Base-by-base conservation (phyloP, 1,140 invertebrate species). In the Meteorus sp. region DNA sequence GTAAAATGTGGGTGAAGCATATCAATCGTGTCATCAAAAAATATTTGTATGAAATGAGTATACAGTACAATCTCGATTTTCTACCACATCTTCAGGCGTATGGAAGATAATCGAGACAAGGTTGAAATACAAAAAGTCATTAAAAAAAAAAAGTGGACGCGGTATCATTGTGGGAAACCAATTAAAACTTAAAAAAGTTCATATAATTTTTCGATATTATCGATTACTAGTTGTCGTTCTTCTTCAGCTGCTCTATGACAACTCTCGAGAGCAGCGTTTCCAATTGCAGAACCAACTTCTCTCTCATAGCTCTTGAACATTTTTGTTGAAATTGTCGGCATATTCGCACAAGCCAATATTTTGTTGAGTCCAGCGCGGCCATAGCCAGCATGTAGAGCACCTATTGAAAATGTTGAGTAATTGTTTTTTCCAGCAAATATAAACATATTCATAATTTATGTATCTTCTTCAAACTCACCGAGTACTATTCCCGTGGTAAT, bases 251-350 rank as follows among this genome's bases (percentile, higher is more conserved):
- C 48, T 23, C 41, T 19, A 29, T 27, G 6, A 35, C 57, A 60
- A 47, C 51, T 54, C 17, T 60, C 58, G 9, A 54, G 23, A 6
- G 50, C 58, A 54, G 31, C 29, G 47, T 45, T 19, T 48, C 54
- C 51, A 5, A 60, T 33, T 11, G 35, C 31, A 35, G 58, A 51
- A 29, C 51, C 43, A 25, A 60, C 20, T 54, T 60, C 58, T 25
- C 51, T 7, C 41, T 54, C 58, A 55, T 55, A 55, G 19, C 20
- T 43, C 13, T 55, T 44, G 22, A 15, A 55, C 8, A 55, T 29
- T 9, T 54, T 6, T 29, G 11, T 2, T 5, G 22, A 41, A 3
- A 54, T 43, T 9, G 23, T 41, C 15, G 8, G 37, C 1, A 54
- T 43, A 29, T 54, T 27, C 5, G 20, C 5, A 25, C 22, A 41